These are phyloP conservation scores for Haliclona indistincta DNA, from an alignment of 37 sponge, comb jelly and placozoan genomes.

Conservation along the genomic window DNA sequence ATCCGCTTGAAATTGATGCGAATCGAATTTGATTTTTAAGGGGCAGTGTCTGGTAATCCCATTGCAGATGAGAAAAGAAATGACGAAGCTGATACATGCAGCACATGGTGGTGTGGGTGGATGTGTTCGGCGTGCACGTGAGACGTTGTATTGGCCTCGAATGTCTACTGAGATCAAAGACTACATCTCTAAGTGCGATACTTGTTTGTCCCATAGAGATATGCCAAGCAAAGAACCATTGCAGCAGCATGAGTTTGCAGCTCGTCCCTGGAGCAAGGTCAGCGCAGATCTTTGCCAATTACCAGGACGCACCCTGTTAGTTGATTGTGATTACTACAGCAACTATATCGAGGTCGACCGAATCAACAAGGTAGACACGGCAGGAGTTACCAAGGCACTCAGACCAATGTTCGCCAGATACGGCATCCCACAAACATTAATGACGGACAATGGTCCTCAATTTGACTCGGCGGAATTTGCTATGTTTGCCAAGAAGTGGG, in stretches of 20 bases:
- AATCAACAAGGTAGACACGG: neutral
- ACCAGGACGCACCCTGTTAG: neutral
- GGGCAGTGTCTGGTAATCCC: slow-evolving; percentile 1
- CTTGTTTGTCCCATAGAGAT: neutral
- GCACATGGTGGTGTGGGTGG: slow-evolving; percentile 6
- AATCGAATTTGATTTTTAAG: neutral
- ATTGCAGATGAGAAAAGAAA: neutral
- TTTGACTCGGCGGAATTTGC: slow-evolving; percentile 27
- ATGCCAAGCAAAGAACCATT: slow-evolving; percentile 9
- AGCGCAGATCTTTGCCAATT: slow-evolving; percentile 20
- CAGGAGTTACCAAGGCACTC: slow-evolving; percentile 5
- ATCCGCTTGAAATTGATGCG: no score
- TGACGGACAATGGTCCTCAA: slow-evolving; percentile 45
- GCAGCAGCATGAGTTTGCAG: slow-evolving; percentile 20
- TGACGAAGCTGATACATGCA: neutral
- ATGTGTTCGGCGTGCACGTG: slow-evolving; percentile 25
- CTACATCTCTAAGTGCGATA: slow-evolving; percentile 25
- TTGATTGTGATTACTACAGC: slow-evolving; percentile 4
- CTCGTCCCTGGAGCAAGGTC: slow-evolving; percentile 25
- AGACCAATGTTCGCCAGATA: slow-evolving; percentile 26
- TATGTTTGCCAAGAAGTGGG: slow-evolving; percentile 31
- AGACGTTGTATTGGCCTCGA: slow-evolving; percentile 43
- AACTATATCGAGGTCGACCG: neutral
- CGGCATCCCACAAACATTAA: slow-evolving; percentile 14
- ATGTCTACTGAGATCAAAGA: slow-evolving; percentile 17